Percentiles rank a stretch among this genome's conserved stretches.
These are phyloP conservation scores for Eriosoma lanigerum DNA, from an alignment of 1,140 invertebrate species.

Conservation along the genomic window DNA sequence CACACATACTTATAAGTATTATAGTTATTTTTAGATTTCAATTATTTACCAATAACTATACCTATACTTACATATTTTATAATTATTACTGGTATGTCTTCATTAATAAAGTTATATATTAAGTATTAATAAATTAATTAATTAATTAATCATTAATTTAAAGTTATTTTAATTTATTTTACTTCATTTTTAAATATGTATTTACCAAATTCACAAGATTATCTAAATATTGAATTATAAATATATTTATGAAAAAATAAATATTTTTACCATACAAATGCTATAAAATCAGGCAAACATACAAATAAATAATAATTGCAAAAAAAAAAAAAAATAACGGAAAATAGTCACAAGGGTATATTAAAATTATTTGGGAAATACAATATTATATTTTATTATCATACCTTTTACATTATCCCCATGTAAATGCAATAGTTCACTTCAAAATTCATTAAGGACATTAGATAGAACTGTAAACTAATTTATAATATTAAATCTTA, in stretches of 20 bases:
- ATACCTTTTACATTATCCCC: slow-evolving; percentile 30
- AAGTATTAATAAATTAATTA: too few relatives aligned
- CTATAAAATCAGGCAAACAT: background rate
- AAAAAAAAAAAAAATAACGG: background rate
- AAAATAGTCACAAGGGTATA: background rate
- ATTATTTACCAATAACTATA: too few relatives aligned
- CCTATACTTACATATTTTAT: too few relatives aligned
- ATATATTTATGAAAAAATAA: background rate
- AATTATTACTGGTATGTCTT: too few relatives aligned
- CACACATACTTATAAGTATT: too few relatives aligned
- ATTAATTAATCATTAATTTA: too few relatives aligned
- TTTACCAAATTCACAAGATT: background rate
- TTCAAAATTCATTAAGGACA: slow-evolving; percentile 15
- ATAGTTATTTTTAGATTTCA: too few relatives aligned
- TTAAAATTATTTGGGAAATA: background rate
- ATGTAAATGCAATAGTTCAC: background rate
- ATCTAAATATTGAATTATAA: slow-evolving; percentile 16
- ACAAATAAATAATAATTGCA: background rate
- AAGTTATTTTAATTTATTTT: too few relatives aligned
- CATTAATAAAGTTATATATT: too few relatives aligned
- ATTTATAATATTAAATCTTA: background rate
- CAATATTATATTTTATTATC: slow-evolving; percentile 2
- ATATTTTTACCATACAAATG: background rate
- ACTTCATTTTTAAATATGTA: background rate
- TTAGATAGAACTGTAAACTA: slow-evolving; percentile 35